Evolutionary conservation across 1,140 invertebrate genomes (phyloP).

Genomic region (Orussus abietinus): DNA sequence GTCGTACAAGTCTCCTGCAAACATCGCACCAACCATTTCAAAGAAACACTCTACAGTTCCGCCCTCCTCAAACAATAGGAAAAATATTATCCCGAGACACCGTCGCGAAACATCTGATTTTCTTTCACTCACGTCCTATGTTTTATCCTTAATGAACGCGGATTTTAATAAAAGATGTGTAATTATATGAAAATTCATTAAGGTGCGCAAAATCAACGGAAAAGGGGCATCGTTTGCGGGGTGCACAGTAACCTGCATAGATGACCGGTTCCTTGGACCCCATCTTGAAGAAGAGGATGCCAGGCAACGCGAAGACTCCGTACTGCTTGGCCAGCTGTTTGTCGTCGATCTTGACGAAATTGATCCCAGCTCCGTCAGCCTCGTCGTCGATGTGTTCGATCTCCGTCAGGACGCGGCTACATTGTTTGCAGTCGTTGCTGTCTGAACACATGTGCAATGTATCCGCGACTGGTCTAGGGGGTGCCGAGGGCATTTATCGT

Average conservation of each 20-base stretch:
- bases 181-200: too few species aligned
- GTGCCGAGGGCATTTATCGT: too few species aligned
- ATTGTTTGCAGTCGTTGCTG: constrained; percentile 92
- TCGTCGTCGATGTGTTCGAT: constrained; percentile 94
- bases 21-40: too few species aligned
- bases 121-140: too few species aligned
- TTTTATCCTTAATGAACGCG: too few species aligned
- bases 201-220: too few species aligned
- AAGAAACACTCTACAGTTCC: too few species aligned
- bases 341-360: constrained; percentile 91
- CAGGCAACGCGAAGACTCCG: constrained; percentile 84
- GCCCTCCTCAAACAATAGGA: too few species aligned
- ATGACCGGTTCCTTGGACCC: constrained; percentile 88
- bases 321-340: constrained; percentile 80
- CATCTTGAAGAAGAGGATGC: constrained; percentile 84
- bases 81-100: too few species aligned
- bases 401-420: constrained; percentile 79
- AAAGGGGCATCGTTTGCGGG: background rate
- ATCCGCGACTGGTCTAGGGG: too few species aligned
- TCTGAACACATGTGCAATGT: constrained; percentile 61
- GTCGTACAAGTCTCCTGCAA: constrained; percentile 79
- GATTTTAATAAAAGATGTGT: too few species aligned
- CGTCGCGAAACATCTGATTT: too few species aligned
- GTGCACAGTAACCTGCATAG: constrained; percentile 71
- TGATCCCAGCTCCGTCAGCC: constrained; percentile 86